Evolutionary conservation across 1,140 invertebrate genomes (phyloP).

Genomic region (Ephestia elutella): DNA sequence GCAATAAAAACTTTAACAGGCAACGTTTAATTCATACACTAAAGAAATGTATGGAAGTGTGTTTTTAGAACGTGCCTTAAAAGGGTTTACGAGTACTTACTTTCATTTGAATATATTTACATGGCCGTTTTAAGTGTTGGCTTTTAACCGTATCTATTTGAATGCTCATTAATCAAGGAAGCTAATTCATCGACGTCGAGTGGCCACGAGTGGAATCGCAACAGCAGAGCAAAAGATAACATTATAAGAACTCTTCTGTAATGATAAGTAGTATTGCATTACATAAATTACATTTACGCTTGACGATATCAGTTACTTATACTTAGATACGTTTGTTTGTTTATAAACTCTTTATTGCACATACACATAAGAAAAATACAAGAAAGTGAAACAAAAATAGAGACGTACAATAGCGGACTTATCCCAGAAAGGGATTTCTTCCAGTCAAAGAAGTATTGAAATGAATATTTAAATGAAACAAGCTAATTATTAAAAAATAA

Average conservation of each 20-base stretch:
- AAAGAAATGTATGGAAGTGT: conserved; percentile 37
- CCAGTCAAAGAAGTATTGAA: too few relatives aligned
- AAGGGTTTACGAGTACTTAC: conserved; percentile 10
- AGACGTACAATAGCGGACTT: too few relatives aligned
- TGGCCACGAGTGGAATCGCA: conserved; percentile 21
- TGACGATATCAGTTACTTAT: too few relatives aligned
- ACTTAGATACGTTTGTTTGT: too few relatives aligned
- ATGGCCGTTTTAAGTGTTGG: conserved; percentile 1
- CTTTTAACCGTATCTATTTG: conserved; percentile 16
- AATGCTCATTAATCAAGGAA: conserved; percentile 30
- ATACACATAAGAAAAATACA: too few relatives aligned
- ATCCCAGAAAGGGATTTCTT: too few relatives aligned
- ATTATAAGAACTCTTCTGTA: not conserved
- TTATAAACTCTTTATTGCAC: too few relatives aligned
- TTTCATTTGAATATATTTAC: conserved; percentile 10
- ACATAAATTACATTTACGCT: not conserved
- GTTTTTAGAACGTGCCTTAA: conserved; percentile 41
- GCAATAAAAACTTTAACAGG: conserved; percentile 66
- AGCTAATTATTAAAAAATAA: too few relatives aligned
- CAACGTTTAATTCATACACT: conserved; percentile 44
- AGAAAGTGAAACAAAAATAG: too few relatives aligned
- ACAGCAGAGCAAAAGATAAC: conserved; percentile 18
- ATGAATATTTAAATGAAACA: too few relatives aligned
- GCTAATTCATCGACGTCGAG: conserved; percentile 50
- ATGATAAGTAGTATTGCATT: not conserved